Evolutionary conservation across 2,797 vertebrate species (phyloP).

Genomic region (Lerista edwardsae): DNA sequence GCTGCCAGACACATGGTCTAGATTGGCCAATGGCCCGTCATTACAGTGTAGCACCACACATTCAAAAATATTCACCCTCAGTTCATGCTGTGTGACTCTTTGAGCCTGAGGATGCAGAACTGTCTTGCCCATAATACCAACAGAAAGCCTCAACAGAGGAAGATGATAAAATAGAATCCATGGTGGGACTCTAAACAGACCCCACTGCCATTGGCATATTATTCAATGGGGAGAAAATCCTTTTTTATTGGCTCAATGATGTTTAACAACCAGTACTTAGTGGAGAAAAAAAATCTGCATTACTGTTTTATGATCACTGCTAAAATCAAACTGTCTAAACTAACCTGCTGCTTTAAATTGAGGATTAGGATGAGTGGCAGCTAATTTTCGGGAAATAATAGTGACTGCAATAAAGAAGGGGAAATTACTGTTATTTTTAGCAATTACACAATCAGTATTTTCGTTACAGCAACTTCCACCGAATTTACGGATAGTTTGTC

Average conservation of each 20-base stretch:
- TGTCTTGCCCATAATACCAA: too few relatives aligned
- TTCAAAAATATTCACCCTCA: too few relatives aligned
- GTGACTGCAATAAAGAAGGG: conserved; percentile 29
- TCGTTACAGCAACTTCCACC: conserved; percentile 45
- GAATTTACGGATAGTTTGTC: conserved; percentile 38
- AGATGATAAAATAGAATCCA: background rate
- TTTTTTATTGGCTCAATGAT: background rate
- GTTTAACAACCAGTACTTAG: conserved; percentile 39
- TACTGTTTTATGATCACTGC: conserved; percentile 37
- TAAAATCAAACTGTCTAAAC: conserved; percentile 51
- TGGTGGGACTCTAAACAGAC: background rate
- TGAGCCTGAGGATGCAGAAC: too few relatives aligned
- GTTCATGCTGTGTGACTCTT: too few relatives aligned
- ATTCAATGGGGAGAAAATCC: conserved; percentile 28
- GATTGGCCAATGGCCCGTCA: too few relatives aligned
- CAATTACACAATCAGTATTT: conserved; percentile 38
- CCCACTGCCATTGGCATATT: conserved; percentile 14
- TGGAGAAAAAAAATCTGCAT: conserved; percentile 17
- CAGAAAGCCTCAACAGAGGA: background rate
- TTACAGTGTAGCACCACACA: too few relatives aligned
- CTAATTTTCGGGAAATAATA: conserved; percentile 36
- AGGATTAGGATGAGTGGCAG: conserved; percentile 22
- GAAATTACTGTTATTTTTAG: conserved; percentile 36
- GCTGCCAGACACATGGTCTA: too few relatives aligned
- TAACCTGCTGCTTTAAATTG: conserved; percentile 37